Percentiles rank a stretch among this genome's conserved stretches.
Evolutionary conservation across 2,113 vertebrate species (phyloP).

Genomic region (Condylura cristata): DNA sequence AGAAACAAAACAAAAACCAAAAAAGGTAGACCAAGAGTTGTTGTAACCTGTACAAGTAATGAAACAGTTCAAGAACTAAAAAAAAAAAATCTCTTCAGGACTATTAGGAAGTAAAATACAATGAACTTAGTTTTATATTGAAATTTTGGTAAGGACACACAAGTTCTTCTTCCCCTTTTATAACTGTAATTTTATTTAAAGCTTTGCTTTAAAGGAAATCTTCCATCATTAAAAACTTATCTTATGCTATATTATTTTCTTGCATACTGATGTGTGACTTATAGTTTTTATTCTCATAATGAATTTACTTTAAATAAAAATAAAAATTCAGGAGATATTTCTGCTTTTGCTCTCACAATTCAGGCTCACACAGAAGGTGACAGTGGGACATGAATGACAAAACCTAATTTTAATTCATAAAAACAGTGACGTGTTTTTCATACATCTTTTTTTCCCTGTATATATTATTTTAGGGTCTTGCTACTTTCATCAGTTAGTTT

Average conservation of each 20-base stretch:
- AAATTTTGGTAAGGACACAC: background rate
- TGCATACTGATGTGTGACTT: background rate
- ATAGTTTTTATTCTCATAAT: background rate
- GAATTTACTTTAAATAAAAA: conserved; percentile 35
- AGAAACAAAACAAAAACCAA: background rate
- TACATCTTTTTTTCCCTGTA: background rate
- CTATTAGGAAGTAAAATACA: background rate
- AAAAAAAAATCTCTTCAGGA: background rate
- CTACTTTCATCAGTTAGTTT: conserved; percentile 51
- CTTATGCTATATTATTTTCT: background rate
- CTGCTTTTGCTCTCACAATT: background rate
- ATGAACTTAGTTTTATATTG: background rate
- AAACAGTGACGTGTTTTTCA: background rate
- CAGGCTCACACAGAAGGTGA: background rate
- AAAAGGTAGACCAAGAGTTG: background rate
- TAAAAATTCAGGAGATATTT: background rate
- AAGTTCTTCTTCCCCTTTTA: background rate
- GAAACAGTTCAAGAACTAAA: background rate
- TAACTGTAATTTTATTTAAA: background rate
- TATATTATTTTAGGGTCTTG: conserved; percentile 9
- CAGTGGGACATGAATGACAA: background rate
- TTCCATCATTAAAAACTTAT: background rate
- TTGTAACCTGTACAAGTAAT: background rate
- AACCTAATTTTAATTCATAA: conserved; percentile 32
- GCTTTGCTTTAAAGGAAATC: background rate